A percentile compares a stretch with the other conserved stretches of the same genome.
phyloP scores from a whole-genome alignment of 2,113 vertebrate species.

The Podarcis raffonei region DNA sequence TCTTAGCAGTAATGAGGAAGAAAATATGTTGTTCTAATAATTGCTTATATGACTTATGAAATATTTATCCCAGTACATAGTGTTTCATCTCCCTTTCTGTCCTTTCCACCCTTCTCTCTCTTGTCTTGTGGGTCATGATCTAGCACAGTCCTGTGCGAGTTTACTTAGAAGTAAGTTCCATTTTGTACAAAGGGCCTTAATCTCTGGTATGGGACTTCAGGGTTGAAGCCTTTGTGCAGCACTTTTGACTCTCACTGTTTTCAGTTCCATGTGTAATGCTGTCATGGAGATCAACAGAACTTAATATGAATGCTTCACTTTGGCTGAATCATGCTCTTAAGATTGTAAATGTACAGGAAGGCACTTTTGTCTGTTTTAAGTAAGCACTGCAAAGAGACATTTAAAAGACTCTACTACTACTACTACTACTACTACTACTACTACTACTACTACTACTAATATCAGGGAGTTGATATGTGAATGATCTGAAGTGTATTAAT shows the following conservation, averaged over 20 bases:
- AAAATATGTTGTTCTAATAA: constrained; percentile 27
- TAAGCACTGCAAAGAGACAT: not conserved
- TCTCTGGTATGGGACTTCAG: too few relatives aligned
- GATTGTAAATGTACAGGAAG: not conserved
- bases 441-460: not conserved
- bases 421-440: too few relatives aligned
- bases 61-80: not conserved
- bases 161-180: not conserved
- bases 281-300: not conserved
- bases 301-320: not conserved
- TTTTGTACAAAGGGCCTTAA: not conserved
- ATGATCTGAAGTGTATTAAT: not conserved
- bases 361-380: not conserved
- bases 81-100: not conserved
- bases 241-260: not conserved
- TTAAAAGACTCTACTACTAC: not conserved
- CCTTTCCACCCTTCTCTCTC: not conserved
- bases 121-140: not conserved
- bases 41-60: constrained; percentile 24
- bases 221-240: too few relatives aligned
- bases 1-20: constrained; percentile 16
- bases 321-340: not conserved
- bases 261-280: not conserved
- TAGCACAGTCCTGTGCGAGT: not conserved
- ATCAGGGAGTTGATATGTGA: not conserved